Evolutionary conservation across 2,888 invertebrate genomes (phyloP).

Genomic region (Caenorhabditis drosophilae): DNA sequence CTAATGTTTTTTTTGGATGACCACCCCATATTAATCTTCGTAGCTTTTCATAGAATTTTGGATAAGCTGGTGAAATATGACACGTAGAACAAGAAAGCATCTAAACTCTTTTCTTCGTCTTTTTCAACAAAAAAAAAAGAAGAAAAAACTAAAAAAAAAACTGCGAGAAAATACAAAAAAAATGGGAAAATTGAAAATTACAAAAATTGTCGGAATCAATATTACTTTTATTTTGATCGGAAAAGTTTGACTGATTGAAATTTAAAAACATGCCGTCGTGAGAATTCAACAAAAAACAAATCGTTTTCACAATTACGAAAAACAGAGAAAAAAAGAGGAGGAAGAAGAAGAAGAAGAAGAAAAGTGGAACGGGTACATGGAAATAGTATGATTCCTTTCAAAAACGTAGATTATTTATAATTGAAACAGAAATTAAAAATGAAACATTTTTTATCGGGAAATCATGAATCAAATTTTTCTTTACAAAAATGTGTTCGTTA

Average conservation of each 20-base stretch:
- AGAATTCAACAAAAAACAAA: too few species aligned
- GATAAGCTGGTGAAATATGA: constrained; percentile 31
- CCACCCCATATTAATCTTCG: constrained; percentile 32
- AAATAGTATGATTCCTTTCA: too few species aligned
- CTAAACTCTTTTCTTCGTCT: background rate
- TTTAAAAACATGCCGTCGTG: too few species aligned
- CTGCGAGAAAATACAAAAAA: constrained; percentile 13
- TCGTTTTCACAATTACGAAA: too few species aligned
- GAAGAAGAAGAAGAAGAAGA: too few species aligned
- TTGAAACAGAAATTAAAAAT: too few species aligned
- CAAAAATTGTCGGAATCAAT: background rate
- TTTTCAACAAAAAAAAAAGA: background rate
- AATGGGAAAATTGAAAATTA: constrained; percentile 3
- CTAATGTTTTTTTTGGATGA: constrained; percentile 23
- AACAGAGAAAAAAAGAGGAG: too few species aligned
- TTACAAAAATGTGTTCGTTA: too few species aligned
- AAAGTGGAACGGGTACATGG: too few species aligned
- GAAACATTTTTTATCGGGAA: too few species aligned
- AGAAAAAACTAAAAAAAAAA: background rate
- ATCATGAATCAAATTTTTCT: too few species aligned
- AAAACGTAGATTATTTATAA: too few species aligned
- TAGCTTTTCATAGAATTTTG: constrained; percentile 33
- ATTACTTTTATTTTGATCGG: background rate
- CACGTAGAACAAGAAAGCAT: constrained; percentile 21
- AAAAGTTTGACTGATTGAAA: background rate